Conservation (phyloP, 2,888 invertebrate genomes). For the Apamea crenata region DNA sequence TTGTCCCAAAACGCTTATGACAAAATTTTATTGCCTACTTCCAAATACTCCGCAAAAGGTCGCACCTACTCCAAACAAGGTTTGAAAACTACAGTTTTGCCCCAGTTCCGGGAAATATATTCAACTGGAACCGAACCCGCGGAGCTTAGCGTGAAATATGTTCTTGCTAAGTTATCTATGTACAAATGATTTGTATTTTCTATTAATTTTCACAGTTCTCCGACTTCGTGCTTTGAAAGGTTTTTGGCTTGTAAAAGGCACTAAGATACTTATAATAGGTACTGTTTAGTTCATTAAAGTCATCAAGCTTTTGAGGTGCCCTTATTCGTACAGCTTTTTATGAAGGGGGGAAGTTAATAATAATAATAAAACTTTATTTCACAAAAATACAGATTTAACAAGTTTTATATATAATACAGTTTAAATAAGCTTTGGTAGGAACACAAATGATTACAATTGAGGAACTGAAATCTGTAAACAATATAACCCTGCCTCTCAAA, state of each 20-base stretch:
- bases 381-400: no score
- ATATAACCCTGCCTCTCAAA: no score
- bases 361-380: no score
- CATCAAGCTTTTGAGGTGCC: background rate
- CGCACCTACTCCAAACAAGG: constrained; percentile 65
- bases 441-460: no score
- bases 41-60: constrained; percentile 60
- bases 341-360: background rate
- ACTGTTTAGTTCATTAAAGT: background rate
- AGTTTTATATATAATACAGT: no score
- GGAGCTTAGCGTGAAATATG: constrained; percentile 65
- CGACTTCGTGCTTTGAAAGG: background rate
- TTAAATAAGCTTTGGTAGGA: no score
- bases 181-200: constrained; percentile 57
- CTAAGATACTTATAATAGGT: background rate
- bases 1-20: constrained; percentile 70
- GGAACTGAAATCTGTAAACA: no score
- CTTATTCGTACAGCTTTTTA: background rate
- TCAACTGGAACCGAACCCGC: constrained; percentile 60
- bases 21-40: constrained; percentile 68
- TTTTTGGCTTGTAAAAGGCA: background rate
- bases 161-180: constrained; percentile 59
- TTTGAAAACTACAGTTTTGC: constrained; percentile 70
- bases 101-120: constrained; percentile 68
- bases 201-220: constrained; percentile 47